Conservation (phyloP, 1,140 invertebrate genomes). For the Eulimnadia texana region DNA sequence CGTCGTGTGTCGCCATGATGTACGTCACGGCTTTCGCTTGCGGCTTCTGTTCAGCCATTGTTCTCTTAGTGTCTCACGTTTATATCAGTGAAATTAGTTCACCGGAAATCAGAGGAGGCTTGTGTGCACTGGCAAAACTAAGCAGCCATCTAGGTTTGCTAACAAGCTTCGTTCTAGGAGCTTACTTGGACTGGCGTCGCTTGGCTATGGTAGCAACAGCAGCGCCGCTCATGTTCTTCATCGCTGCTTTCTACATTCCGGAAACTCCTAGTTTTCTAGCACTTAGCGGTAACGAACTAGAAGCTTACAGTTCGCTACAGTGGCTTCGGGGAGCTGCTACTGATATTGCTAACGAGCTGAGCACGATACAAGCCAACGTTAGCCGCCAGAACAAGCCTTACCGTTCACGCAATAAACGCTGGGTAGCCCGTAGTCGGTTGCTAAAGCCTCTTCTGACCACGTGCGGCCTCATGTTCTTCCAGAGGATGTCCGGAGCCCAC, state of each 20-base stretch:
- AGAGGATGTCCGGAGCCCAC: conserved; percentile 63
- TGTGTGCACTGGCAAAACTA: conserved; percentile 65
- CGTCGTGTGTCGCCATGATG: conserved; percentile 55
- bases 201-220: conserved; percentile 56
- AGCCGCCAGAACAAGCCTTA: conserved; percentile 27
- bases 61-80: conserved; percentile 62
- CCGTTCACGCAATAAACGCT: conserved; percentile 33
- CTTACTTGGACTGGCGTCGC: conserved; percentile 64
- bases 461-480: conserved; percentile 62
- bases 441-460: conserved; percentile 57
- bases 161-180: conserved; percentile 61
- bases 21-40: conserved; percentile 59
- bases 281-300: conserved; percentile 52
- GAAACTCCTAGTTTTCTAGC: conserved; percentile 70
- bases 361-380: conserved; percentile 48
- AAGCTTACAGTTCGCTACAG: conserved; percentile 55
- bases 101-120: conserved; percentile 62
- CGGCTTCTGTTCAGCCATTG: conserved; percentile 61
- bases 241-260: conserved; percentile 41
- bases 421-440: conserved; percentile 31
- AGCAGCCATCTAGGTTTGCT: conserved; percentile 65
- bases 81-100: conserved; percentile 83
- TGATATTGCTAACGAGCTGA: conserved; percentile 52
- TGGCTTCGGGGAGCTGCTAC: conserved; percentile 57
- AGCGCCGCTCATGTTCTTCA: conserved; percentile 38